A percentile compares a stretch with the other conserved stretches of the same genome.
phyloP scores from a whole-genome alignment of 2,888 invertebrate species.

The Caenorhabditis sp. region DNA sequence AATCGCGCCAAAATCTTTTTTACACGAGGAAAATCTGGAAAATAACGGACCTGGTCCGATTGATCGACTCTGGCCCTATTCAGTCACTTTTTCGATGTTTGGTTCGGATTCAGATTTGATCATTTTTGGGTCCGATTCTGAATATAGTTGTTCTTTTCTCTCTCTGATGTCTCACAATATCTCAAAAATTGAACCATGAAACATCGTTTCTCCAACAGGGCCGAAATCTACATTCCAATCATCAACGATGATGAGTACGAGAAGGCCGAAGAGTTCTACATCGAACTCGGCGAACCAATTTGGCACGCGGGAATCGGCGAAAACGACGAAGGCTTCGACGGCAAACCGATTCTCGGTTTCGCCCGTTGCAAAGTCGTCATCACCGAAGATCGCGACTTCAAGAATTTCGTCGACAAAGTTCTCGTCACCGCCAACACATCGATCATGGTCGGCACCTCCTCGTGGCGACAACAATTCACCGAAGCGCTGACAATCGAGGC shows the following conservation, averaged over 20 bases:
- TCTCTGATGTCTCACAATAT: too few species aligned
- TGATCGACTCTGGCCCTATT: too few species aligned
- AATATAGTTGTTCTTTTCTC: too few species aligned
- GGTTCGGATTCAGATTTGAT: too few species aligned
- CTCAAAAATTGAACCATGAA: too few species aligned
- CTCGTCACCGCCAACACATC: constrained; percentile 94
- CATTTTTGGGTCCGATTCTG: too few species aligned
- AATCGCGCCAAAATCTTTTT: too few species aligned
- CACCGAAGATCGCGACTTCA: constrained; percentile 97
- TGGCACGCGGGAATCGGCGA: constrained; percentile 65
- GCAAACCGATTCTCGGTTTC: constrained; percentile 87
- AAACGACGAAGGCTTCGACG: constrained; percentile 75
- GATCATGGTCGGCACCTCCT: constrained; percentile 86
- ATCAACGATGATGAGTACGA: constrained; percentile 97
- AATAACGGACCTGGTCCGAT: too few species aligned
- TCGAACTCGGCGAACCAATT: constrained; percentile 88
- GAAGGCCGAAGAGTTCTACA: constrained; percentile 90
- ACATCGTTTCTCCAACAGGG: too few species aligned
- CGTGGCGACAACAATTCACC: constrained; percentile 97
- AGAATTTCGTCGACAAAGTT: constrained; percentile 86
- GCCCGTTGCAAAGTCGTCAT: constrained; percentile 86
- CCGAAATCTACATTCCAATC: constrained; percentile 84
- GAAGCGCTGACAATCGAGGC: constrained; percentile 86
- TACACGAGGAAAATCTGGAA: too few species aligned
- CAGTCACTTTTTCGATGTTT: too few species aligned